Evolutionary conservation across 2,797 vertebrate species (phyloP).

Genomic region (Lepus oiostolus): DNA sequence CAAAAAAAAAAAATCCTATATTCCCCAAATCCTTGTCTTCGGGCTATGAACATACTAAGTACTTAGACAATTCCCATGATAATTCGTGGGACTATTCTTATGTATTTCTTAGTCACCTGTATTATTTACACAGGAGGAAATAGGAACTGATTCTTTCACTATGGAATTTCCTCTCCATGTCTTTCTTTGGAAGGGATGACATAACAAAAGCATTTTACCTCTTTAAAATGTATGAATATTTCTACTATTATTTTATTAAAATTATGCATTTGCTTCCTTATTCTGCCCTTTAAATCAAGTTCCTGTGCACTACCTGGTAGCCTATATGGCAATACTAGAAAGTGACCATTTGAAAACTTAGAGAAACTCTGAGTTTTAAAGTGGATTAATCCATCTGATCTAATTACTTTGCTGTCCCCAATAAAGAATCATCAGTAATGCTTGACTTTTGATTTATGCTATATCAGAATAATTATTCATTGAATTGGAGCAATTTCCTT

Average conservation of each 20-base stretch:
- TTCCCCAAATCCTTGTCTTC: neutral
- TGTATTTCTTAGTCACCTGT: neutral
- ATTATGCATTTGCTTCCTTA: neutral
- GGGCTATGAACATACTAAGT: neutral
- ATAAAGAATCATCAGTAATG: neutral
- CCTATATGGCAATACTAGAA: neutral
- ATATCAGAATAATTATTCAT: neutral
- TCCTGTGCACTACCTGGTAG: neutral
- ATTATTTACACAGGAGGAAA: neutral
- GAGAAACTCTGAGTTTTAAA: conserved; percentile 32
- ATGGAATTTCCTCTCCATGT: neutral
- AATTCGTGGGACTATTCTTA: neutral
- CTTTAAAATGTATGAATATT: neutral
- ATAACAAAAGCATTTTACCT: neutral
- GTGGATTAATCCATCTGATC: neutral
- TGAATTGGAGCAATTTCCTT: neutral
- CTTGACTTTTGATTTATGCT: conserved; percentile 25
- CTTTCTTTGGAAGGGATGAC: neutral
- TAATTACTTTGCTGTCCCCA: conserved; percentile 29
- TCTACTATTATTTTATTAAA: conserved; percentile 27
- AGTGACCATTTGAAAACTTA: neutral
- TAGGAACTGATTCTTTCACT: neutral
- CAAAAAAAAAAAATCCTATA: neutral
- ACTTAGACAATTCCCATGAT: neutral
- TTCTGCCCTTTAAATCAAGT: conserved; percentile 42